Base-by-base conservation (phyloP, 2,888 invertebrate species). In the Apamea epomidion region DNA sequence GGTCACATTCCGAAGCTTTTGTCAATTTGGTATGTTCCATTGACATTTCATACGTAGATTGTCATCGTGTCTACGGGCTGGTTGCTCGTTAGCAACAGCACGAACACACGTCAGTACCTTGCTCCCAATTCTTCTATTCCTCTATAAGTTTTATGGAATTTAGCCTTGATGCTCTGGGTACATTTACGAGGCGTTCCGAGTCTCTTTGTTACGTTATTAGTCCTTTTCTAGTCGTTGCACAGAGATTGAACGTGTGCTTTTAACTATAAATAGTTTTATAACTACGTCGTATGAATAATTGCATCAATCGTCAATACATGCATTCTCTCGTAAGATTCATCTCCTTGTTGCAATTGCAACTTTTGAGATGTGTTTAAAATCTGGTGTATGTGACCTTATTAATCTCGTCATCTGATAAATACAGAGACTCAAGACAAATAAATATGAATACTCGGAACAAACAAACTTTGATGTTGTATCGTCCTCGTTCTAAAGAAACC, bases 11-110 rank as follows among this genome's bases (percentile, higher is more conserved):
- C 64, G 62, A 69, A 73, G 85, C 73, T 69, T 72, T 84, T 72
- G 68, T 82, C 85, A 84, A 84, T 84, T 80, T 80, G 45, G 72
- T 60, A 78, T 62, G 83, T 82, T 64, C 84, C 37, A 79, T 79
- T 29, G 85, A 84, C 80, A 45, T 80, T 82, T 80, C 72, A 54
- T 79, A 72, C 72, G 54, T 62, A 79, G 82, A 84, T 80, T 74
- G 70, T 62, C 75, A 81, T 73, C 85, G 32, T 80, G 62, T 81
- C 54, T 65, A 62, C 16, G 45, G 65, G 21, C 65, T 62, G 16
- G 77, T 37, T 67, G 60, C 65, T 83, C 71, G 83, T 83, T 85
- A 85, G 54, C 70, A 70, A 60, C 42, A 37, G 32, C 51, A 65
- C 48, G 58, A 71, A 74, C 45, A 67, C 21, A n/a, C n/a, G 16